phyloP scores from a whole-genome alignment of 2,888 invertebrate genomes.

The Xanthostigma xanthostigma region DNA sequence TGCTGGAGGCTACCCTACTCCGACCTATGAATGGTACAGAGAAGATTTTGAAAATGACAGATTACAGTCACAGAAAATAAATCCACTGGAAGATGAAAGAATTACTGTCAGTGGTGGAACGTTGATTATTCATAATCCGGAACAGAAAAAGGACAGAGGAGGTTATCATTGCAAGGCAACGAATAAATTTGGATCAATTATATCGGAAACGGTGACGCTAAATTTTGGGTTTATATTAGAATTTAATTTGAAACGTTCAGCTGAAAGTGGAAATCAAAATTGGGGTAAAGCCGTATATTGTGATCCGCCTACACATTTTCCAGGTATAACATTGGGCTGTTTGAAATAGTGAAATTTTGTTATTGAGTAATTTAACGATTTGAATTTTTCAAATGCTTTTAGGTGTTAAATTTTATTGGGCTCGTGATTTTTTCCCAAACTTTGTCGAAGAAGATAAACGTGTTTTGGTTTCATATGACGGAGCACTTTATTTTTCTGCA shows the following conservation, averaged over 20 bases:
- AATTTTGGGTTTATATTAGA: slow-evolving; percentile 84
- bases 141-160: slow-evolving; percentile 65
- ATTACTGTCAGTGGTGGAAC: slow-evolving; percentile 85
- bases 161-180: slow-evolving; percentile 82
- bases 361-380: background rate
- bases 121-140: slow-evolving; percentile 74
- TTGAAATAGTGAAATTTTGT: background rate
- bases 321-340: slow-evolving; percentile 31
- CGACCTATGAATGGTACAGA: slow-evolving; percentile 79
- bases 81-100: slow-evolving; percentile 57
- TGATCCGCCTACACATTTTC: slow-evolving; percentile 86
- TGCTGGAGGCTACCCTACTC: slow-evolving; percentile 78
- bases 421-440: slow-evolving; percentile 75
- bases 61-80: slow-evolving; percentile 53
- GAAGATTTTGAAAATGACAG: slow-evolving; percentile 74
- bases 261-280: slow-evolving; percentile 75
- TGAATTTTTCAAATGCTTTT: slow-evolving; percentile 7
- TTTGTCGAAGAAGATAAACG: slow-evolving; percentile 86
- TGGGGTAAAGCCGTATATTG: slow-evolving; percentile 89
- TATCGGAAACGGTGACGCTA: slow-evolving; percentile 75
- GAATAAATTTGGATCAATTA: slow-evolving; percentile 78
- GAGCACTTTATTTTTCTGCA: slow-evolving; percentile 87
- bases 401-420: slow-evolving; percentile 82
- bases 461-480: slow-evolving; percentile 87
- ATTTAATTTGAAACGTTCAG: slow-evolving; percentile 74